Percentiles rank a stretch among this genome's conserved stretches.
phyloP scores from a whole-genome alignment of 2,888 invertebrate genomes.

The Trisateles emortualis region DNA sequence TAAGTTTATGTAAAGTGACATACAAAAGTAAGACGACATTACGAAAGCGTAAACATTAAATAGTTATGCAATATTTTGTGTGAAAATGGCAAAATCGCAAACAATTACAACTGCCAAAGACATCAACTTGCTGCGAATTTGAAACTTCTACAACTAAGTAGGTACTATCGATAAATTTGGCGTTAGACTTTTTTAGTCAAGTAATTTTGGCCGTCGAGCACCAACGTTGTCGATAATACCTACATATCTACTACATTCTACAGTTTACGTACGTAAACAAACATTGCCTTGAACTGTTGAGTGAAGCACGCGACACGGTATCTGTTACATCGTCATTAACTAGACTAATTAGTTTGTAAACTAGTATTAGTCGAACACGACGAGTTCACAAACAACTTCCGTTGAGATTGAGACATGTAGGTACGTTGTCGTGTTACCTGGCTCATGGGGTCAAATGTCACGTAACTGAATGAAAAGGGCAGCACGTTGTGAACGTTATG shows the following conservation, averaged over 20 bases:
- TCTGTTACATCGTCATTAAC: constrained; percentile 56
- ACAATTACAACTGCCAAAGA: constrained; percentile 10
- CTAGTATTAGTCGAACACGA: constrained; percentile 46
- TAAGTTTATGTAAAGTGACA: background rate
- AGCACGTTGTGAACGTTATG: background rate
- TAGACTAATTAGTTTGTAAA: constrained; percentile 52
- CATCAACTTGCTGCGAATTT: constrained; percentile 17
- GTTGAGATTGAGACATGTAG: constrained; percentile 40
- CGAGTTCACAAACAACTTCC: constrained; percentile 44
- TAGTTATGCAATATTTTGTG: constrained; percentile 7
- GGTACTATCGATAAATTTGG: too few relatives aligned
- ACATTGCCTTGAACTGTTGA: constrained; percentile 60
- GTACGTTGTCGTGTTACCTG: constrained; percentile 37
- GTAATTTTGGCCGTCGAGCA: too few relatives aligned
- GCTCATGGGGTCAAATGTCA: constrained; percentile 56
- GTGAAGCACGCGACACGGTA: constrained; percentile 47
- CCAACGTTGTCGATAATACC: too few relatives aligned
- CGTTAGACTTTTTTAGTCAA: too few relatives aligned
- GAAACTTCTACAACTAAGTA: constrained; percentile 11
- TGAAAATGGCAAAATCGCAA: constrained; percentile 13
- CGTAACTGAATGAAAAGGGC: background rate
- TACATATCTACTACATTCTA: constrained; percentile 10
- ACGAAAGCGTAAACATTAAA: constrained; percentile 5
- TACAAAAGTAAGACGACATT: background rate
- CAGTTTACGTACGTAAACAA: constrained; percentile 57